phyloP scores from a whole-genome alignment of 1,140 invertebrate species.

The Drosophila pandora region DNA sequence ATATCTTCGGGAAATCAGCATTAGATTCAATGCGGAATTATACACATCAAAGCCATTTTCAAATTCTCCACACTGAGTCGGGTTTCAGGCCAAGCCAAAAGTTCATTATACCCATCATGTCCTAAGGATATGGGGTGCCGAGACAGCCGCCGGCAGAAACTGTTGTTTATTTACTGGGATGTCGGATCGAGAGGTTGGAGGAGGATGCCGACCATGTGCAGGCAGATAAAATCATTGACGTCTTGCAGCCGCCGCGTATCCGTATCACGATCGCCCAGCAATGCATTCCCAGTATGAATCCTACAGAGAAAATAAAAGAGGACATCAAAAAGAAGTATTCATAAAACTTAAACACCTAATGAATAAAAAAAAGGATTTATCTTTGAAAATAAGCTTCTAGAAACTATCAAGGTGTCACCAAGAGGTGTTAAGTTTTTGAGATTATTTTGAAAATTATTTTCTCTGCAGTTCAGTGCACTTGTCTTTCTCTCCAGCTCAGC shows the following conservation, averaged over 20 bases:
- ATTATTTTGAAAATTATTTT: neutral
- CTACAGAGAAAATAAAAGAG: neutral
- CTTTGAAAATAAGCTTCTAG: neutral
- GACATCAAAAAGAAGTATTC: neutral
- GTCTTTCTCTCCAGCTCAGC: conserved; percentile 20
- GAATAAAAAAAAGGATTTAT: neutral
- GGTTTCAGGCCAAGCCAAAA: conserved; percentile 1
- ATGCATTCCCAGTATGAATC: conserved; percentile 21
- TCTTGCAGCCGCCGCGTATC: conserved; percentile 54
- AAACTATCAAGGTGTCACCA: neutral
- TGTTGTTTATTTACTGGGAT: conserved; percentile 51
- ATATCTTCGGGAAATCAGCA: neutral
- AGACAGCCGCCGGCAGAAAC: conserved; percentile 30
- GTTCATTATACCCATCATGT: conserved; percentile 35
- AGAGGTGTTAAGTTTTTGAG: neutral
- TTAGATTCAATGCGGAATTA: conserved; percentile 23
- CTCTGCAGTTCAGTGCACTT: conserved; percentile 24
- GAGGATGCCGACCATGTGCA: conserved; percentile 31
- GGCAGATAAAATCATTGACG: conserved; percentile 70
- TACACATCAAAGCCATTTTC: conserved; percentile 22
- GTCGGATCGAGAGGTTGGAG: conserved; percentile 10
- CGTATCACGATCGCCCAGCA: conserved; percentile 57
- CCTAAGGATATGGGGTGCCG: conserved; percentile 37
- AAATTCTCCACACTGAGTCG: conserved; percentile 28
- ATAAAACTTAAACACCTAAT: neutral